A percentile compares a stretch with the other conserved stretches of the same genome.
These are phyloP conservation scores for Lepidonotus clava DNA, from an alignment of 2,888 invertebrate species.

Conservation along the genomic window DNA sequence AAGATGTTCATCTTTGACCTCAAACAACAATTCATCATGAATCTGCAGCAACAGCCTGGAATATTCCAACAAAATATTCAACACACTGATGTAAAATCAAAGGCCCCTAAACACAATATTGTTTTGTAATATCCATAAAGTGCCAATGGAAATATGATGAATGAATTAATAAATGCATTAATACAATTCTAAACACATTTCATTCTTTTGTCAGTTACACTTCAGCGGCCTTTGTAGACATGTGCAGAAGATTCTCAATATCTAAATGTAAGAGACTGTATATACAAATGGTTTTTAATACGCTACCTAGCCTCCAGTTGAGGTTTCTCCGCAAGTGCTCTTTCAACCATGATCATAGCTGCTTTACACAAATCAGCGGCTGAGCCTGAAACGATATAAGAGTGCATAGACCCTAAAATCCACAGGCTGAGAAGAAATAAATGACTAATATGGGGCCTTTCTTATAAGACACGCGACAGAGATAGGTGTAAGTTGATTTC, in stretches of 20 bases:
- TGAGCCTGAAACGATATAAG: conserved; percentile 72
- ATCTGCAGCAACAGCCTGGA: conserved; percentile 75
- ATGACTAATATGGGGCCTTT: background rate
- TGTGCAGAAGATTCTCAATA: background rate
- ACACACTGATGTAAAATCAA: background rate
- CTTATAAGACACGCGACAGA: background rate
- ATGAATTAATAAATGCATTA: background rate
- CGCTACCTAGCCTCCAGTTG: conserved; percentile 51
- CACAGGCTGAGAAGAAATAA: background rate
- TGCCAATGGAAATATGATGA: background rate
- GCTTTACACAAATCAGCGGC: conserved; percentile 78
- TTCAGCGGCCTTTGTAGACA: background rate
- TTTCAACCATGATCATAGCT: conserved; percentile 76
- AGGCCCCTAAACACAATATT: background rate
- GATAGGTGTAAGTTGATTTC: background rate
- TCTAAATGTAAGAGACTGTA: background rate
- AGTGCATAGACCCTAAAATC: background rate
- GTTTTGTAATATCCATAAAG: background rate
- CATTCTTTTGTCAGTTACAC: background rate
- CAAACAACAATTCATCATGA: conserved; percentile 78
- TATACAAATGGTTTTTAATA: background rate
- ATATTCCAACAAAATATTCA: background rate
- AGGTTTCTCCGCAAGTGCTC: conserved; percentile 59
- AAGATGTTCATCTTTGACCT: conserved; percentile 72
- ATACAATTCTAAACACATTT: background rate